Evolutionary conservation across 2,113 vertebrate species (phyloP).

Genomic region (Vidua macroura): DNA sequence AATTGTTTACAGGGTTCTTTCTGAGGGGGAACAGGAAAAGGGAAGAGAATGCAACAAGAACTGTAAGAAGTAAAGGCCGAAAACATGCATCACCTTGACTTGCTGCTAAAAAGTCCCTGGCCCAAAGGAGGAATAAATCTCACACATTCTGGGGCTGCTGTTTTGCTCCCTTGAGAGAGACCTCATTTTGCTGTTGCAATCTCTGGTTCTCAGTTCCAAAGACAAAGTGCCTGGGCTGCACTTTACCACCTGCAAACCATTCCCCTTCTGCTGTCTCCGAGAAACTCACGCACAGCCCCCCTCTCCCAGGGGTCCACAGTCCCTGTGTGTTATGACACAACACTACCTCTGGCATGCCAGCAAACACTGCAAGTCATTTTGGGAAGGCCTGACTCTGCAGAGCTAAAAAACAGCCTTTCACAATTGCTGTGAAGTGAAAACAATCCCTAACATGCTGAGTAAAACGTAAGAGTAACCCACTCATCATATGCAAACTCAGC

Average conservation of each 20-base stretch:
- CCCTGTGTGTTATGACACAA: neutral
- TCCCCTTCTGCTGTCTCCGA: accelerated
- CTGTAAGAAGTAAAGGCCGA: neutral
- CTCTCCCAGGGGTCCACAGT: neutral
- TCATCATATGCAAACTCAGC: constrained; percentile 21
- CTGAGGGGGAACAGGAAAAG: neutral
- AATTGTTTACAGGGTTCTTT: neutral
- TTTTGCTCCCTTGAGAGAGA: neutral
- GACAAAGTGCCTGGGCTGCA: accelerated
- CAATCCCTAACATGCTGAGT: neutral
- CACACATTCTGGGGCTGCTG: neutral
- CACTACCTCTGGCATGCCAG: neutral
- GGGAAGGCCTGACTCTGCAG: constrained; percentile 4
- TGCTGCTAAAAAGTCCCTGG: neutral
- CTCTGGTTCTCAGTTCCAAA: neutral
- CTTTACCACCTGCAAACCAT: neutral
- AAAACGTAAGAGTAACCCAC: neutral
- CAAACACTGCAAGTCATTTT: neutral
- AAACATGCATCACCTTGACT: neutral
- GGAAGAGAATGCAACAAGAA: neutral
- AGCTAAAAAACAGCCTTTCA: neutral
- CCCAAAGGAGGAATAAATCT: neutral
- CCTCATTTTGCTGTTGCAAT: neutral
- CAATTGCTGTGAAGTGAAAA: constrained; percentile 12
- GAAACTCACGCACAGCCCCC: accelerated